A percentile compares a stretch with the other conserved stretches of the same genome.
Conservation (phyloP, 2,888 invertebrate species). For the Phyllotreta striolata region DNA sequence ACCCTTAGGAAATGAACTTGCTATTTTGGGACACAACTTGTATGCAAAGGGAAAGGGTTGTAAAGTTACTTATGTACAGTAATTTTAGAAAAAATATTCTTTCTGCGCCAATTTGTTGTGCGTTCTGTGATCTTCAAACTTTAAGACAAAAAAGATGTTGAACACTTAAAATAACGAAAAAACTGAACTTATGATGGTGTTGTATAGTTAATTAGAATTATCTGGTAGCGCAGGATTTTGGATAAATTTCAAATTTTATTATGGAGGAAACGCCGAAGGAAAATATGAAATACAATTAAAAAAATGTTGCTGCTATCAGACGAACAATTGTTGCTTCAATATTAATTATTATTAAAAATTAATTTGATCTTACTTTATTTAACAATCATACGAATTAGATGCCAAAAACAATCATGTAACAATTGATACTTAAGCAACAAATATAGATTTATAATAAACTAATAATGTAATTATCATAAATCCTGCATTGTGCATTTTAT, state of each 20-base stretch:
- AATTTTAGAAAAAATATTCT: slow-evolving; percentile 3
- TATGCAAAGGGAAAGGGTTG: slow-evolving; percentile 11
- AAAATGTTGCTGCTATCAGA: slow-evolving; percentile 20
- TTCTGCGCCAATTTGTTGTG: slow-evolving; percentile 23
- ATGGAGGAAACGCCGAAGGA: no score
- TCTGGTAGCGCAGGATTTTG: slow-evolving; percentile 21
- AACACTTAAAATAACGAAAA: slow-evolving; percentile 23
- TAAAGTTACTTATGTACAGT: slow-evolving; percentile 24
- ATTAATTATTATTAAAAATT: slow-evolving; percentile 21
- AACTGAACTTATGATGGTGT: slow-evolving; percentile 6
- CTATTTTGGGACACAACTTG: slow-evolving; percentile 18
- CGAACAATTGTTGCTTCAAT: slow-evolving; percentile 22
- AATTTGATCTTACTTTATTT: not conserved
- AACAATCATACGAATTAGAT: slow-evolving; percentile 2
- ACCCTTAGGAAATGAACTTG: no score
- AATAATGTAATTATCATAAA: slow-evolving; percentile 27
- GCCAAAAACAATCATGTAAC: slow-evolving; percentile 19
- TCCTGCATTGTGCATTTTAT: slow-evolving; percentile 19
- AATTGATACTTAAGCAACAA: slow-evolving; percentile 24
- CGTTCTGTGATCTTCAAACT: slow-evolving; percentile 33
- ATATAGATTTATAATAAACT: slow-evolving; percentile 19
- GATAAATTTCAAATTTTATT: not conserved
- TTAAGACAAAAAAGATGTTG: slow-evolving; percentile 21
- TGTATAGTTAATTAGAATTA: slow-evolving; percentile 20
- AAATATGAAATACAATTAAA: not conserved